These are phyloP conservation scores for Proctacanthus coquilletti DNA, from an alignment of 1,140 invertebrate genomes.

Conservation along the genomic window DNA sequence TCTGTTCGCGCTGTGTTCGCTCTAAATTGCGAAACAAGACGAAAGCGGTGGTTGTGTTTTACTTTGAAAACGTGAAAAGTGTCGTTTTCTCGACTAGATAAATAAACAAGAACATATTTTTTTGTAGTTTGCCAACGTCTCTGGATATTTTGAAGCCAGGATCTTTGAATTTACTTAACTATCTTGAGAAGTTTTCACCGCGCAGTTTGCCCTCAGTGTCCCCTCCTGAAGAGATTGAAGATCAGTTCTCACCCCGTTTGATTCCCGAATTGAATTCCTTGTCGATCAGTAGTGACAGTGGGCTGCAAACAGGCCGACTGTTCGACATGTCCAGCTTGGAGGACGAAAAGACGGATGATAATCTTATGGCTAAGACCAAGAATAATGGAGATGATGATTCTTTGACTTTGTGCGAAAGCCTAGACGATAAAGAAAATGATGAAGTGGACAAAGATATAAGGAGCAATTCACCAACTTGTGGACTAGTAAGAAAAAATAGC, in stretches of 20 bases:
- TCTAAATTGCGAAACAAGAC: no score
- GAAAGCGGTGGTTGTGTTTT: no score
- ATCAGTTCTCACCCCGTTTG: slow-evolving; percentile 1
- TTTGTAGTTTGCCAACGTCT: no score
- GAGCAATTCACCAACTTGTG: no score
- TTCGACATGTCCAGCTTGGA: slow-evolving; percentile 27
- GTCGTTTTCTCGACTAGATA: no score
- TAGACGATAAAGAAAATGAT: slow-evolving; percentile 1
- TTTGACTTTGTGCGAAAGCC: not conserved
- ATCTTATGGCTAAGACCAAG: no score
- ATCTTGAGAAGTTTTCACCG: slow-evolving; percentile 1
- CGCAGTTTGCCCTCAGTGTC: slow-evolving; percentile 1
- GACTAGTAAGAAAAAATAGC: no score
- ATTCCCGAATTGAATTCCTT: slow-evolving; percentile 1
- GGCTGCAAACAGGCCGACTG: slow-evolving; percentile 12
- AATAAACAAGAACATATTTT: no score
- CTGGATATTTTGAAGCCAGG: not conserved
- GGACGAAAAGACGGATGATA: slow-evolving; percentile 16
- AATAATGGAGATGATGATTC: not conserved
- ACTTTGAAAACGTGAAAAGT: no score
- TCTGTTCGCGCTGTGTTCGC: no score
- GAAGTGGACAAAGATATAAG: not conserved
- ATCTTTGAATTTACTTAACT: not conserved
- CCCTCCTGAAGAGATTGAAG: not conserved
- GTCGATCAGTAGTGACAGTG: slow-evolving; percentile 6